These are phyloP conservation scores for Trachythela sp. DNA, from an alignment of 64 coral and sea anemone genomes.

Conservation along the genomic window DNA sequence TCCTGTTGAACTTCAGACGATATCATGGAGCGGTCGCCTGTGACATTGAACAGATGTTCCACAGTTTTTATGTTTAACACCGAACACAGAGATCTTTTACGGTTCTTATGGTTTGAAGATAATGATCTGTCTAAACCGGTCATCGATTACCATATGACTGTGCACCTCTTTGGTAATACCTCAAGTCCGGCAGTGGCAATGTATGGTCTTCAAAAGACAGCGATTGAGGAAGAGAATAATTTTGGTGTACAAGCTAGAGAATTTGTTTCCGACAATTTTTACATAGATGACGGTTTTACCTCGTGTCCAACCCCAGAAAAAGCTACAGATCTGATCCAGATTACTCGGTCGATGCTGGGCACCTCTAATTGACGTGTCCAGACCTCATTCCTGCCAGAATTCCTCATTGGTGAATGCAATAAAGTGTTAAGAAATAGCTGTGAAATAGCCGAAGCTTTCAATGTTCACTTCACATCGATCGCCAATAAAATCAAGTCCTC, in stretches of 20 bases:
- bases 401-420: too few relatives aligned
- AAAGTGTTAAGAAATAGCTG: too few relatives aligned
- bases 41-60: too few relatives aligned
- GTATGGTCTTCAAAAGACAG: neutral
- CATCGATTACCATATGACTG: neutral
- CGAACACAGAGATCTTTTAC: neutral
- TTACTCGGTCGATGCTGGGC: neutral
- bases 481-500: too few relatives aligned
- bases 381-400: too few relatives aligned
- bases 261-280: constrained; percentile 1
- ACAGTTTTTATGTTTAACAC: too few relatives aligned
- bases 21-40: too few relatives aligned
- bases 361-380: neutral
- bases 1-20: too few relatives aligned
- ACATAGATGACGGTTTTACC: neutral
- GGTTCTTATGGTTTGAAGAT: neutral
- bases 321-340: neutral
- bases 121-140: neutral
- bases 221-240: too few relatives aligned
- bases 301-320: neutral
- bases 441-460: too few relatives aligned
- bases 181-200: neutral
- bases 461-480: too few relatives aligned
- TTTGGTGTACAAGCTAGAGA: neutral
- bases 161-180: neutral